Conservation (phyloP, 2,113 vertebrate genomes). For the Chionomys nivalis region DNA sequence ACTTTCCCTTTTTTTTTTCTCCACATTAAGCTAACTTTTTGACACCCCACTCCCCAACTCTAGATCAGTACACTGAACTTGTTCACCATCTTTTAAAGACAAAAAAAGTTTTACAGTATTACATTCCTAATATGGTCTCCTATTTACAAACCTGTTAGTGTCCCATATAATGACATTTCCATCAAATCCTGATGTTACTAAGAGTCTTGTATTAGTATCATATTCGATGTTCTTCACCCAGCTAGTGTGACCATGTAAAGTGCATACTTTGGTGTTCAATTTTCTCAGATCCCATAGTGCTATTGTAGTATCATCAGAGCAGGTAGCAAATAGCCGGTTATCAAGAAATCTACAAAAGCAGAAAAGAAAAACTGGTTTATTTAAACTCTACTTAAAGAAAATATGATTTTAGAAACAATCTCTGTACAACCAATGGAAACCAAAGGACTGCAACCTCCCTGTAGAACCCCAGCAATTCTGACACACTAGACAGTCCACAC, state of each 20-base stretch:
- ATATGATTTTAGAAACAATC: constrained; percentile 54
- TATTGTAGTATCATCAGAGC: constrained; percentile 98
- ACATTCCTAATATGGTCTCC: constrained; percentile 62
- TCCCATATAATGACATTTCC: constrained; percentile 99
- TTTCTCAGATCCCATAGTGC: constrained; percentile 98
- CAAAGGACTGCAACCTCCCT: constrained; percentile 19
- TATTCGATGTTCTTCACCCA: constrained; percentile 99
- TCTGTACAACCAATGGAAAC: constrained; percentile 43
- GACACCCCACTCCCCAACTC: neutral
- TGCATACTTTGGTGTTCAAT: constrained; percentile 96
- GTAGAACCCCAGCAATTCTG: constrained; percentile 17
- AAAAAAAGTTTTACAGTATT: constrained; percentile 37
- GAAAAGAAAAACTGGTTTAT: constrained; percentile 74
- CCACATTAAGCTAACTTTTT: constrained; percentile 4
- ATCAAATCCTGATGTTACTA: constrained; percentile 98
- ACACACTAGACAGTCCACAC: constrained; percentile 20
- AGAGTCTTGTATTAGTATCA: constrained; percentile 96
- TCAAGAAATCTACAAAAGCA: constrained; percentile 93
- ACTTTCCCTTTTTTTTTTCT: neutral
- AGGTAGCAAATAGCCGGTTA: constrained; percentile 98
- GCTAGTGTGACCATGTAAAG: constrained; percentile 97
- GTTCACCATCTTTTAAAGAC: constrained; percentile 35
- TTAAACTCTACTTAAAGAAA: constrained; percentile 61
- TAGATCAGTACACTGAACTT: constrained; percentile 24
- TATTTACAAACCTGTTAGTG: constrained; percentile 93